These are phyloP conservation scores for Archaeoteleia sp. DNA, from an alignment of 2,888 invertebrate species.

Conservation along the genomic window DNA sequence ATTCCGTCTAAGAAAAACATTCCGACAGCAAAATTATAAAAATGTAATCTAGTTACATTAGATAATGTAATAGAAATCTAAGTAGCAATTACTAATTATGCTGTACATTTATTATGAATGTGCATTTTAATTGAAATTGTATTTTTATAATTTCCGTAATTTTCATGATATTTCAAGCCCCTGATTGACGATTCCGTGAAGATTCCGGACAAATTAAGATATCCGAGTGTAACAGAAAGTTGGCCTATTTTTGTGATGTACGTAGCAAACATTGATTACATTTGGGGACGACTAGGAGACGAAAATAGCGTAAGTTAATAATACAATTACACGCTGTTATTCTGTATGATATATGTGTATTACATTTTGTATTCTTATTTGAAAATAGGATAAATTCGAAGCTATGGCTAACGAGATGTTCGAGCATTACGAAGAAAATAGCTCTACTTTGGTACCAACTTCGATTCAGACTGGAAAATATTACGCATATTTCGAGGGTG, in stretches of 20 bases:
- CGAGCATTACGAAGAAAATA: constrained; percentile 66
- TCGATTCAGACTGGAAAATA: constrained; percentile 70
- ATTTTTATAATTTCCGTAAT: too few relatives aligned
- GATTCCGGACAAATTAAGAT: constrained; percentile 56
- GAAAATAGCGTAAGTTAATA: constrained; percentile 78
- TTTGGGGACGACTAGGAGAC: constrained; percentile 82
- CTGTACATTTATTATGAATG: too few relatives aligned
- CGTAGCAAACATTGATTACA: constrained; percentile 79
- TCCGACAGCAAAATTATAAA: too few relatives aligned
- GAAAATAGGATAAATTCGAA: constrained; percentile 70
- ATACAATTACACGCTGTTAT: too few relatives aligned
- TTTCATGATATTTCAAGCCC: too few relatives aligned
- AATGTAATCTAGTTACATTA: too few relatives aligned
- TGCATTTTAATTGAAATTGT: too few relatives aligned
- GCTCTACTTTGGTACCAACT: constrained; percentile 37
- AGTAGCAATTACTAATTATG: too few relatives aligned
- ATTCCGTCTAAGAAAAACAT: too few relatives aligned
- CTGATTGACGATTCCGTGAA: too few relatives aligned
- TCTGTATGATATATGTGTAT: constrained; percentile 6
- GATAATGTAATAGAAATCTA: too few relatives aligned
- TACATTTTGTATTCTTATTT: constrained; percentile 3
- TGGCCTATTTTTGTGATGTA: constrained; percentile 81
- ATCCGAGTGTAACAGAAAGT: constrained; percentile 74
- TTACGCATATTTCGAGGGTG: constrained; percentile 74
- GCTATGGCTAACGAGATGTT: constrained; percentile 73